Conservation (phyloP, 2,797 vertebrate species). For the Picus viridis region DNA sequence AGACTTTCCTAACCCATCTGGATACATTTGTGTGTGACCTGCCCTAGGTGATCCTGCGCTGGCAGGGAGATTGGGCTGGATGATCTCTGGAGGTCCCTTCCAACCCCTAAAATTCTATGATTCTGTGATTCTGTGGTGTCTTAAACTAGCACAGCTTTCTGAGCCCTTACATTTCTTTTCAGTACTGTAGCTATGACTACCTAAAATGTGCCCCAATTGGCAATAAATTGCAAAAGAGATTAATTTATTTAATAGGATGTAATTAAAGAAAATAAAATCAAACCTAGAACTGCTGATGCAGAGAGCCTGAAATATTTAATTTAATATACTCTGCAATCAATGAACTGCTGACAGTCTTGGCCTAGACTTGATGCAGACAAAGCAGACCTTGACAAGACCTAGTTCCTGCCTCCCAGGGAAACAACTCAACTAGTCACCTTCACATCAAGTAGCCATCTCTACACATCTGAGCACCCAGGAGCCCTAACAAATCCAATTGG, state of each 20-base stretch:
- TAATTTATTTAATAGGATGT: slow-evolving; percentile 29
- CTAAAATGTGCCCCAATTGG: neutral
- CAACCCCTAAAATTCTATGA: too few species aligned
- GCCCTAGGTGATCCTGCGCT: too few species aligned
- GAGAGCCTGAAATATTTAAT: slow-evolving; percentile 19
- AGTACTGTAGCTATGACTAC: neutral
- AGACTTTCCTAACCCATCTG: too few species aligned
- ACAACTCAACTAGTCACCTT: fast-evolving
- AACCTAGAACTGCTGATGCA: slow-evolving; percentile 18
- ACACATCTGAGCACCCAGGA: neutral
- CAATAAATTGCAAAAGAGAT: slow-evolving; percentile 24
- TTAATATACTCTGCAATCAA: neutral
- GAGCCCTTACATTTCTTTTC: neutral
- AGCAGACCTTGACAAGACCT: neutral
- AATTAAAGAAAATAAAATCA: slow-evolving; percentile 46
- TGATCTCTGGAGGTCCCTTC: too few species aligned
- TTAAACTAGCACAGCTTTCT: neutral
- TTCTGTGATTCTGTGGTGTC: neutral
- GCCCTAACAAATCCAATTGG: neutral
- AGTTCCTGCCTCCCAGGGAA: neutral
- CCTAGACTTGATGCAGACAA: neutral
- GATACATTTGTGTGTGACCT: too few species aligned
- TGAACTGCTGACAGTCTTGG: neutral
- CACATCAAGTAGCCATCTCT: neutral
- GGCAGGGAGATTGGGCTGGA: too few species aligned